These are phyloP conservation scores for Sinonovacula constricta DNA, from an alignment of 1,140 invertebrate species.

Conservation along the genomic window DNA sequence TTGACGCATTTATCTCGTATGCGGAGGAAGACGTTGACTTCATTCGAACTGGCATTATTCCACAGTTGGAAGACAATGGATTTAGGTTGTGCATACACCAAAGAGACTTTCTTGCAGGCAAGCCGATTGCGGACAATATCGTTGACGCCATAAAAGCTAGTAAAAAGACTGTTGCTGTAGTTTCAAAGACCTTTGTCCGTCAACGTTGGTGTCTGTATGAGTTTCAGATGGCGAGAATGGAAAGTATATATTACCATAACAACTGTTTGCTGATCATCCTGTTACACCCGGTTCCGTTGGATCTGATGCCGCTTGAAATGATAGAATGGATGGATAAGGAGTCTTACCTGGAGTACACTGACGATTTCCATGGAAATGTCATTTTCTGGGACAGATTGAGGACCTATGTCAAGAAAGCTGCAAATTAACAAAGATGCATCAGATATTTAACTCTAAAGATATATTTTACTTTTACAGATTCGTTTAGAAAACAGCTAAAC, in stretches of 20 bases:
- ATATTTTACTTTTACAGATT: too few species aligned
- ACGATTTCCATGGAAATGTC: not conserved
- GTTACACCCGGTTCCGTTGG: slow-evolving; percentile 33
- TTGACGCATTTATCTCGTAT: slow-evolving; percentile 65
- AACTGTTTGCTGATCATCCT: slow-evolving; percentile 29
- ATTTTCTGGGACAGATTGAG: slow-evolving; percentile 17
- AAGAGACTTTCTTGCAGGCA: slow-evolving; percentile 67
- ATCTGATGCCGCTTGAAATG: slow-evolving; percentile 38
- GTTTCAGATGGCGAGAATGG: slow-evolving; percentile 50
- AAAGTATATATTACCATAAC: slow-evolving; percentile 18
- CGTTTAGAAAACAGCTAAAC: too few species aligned
- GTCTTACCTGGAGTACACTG: slow-evolving; percentile 11
- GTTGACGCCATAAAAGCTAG: slow-evolving; percentile 82
- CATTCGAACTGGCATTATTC: slow-evolving; percentile 45
- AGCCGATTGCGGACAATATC: slow-evolving; percentile 82
- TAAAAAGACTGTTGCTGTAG: slow-evolving; percentile 82
- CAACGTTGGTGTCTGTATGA: slow-evolving; percentile 84
- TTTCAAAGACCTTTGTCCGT: slow-evolving; percentile 82
- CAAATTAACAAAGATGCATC: too few species aligned
- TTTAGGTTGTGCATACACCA: slow-evolving; percentile 62
- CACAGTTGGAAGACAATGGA: slow-evolving; percentile 33
- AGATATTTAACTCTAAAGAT: too few species aligned
- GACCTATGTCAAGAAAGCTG: slow-evolving; percentile 1
- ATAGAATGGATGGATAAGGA: not conserved
- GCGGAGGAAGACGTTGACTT: slow-evolving; percentile 51